Base-by-base conservation (phyloP, 2,888 invertebrate genomes). In the Campaea margaritaria region DNA sequence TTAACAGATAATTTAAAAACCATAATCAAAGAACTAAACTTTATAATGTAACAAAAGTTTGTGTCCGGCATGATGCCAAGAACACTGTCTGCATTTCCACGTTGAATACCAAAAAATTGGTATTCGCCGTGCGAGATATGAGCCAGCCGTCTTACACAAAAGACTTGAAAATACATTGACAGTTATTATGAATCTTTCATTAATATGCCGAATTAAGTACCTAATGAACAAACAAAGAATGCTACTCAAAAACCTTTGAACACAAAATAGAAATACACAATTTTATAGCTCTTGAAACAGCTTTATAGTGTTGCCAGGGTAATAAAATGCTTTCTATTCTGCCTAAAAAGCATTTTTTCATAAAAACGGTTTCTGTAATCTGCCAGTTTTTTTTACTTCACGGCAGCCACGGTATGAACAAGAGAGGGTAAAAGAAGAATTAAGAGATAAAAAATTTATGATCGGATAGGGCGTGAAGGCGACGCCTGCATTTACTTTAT, bases 401-500 rank as follows among this genome's bases (percentile, higher is more conserved):
- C 28, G 9, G n/a, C n/a, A 1, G 27, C 11, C 45, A 13, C 15
- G 51, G 51, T 51, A 50, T 43, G 0, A 47, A 58, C 55, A 62
- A 58, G 62, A 64, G 62, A 60, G 51, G 52, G 53, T 54, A 14
- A 85, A 36, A 36, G 15, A 16, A 38, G 28, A 84, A 88, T 89
- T 80, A 84, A 89, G 87, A 81, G 86, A 89, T 91, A 91, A 89
- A 84, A 87, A 81, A 76, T 91, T 91, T 90, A 91, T 86, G 91
- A 89, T 74, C 84, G 79, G 85, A 85, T 85, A 84, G 51, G 50
- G 51, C 44, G 59, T 28, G 59, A 50, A 74, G 71, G 76, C 74
- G 83, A 77, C 65, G 62, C 60, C 59, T 60, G 74, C 76, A 69
- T 73, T 73, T 67, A 69, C 76, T 86, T 86, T 87, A 86, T 86